phyloP scores from a whole-genome alignment of 2,113 vertebrate species.

The Tonatia bakeri region DNA sequence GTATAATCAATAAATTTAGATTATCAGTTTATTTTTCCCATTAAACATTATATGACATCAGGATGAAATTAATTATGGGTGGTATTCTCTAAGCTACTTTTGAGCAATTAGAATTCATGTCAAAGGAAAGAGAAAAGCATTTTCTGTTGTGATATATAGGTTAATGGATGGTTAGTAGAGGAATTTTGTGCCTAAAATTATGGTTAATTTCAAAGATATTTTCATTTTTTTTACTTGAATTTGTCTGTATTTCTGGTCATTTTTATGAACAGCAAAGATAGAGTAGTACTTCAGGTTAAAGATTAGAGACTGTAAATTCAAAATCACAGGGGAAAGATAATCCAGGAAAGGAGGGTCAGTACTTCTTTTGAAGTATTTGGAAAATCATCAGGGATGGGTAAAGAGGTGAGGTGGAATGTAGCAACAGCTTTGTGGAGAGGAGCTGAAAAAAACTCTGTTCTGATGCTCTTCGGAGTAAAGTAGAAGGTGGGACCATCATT shows the following conservation, averaged over 20 bases:
- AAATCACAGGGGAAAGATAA: neutral
- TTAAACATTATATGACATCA: neutral
- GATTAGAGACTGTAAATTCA: neutral
- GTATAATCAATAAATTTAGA: neutral
- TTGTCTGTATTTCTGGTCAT: neutral
- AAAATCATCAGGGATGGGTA: neutral
- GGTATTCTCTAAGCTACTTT: neutral
- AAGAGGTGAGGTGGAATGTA: neutral
- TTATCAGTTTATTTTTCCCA: neutral
- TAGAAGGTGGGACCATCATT: neutral
- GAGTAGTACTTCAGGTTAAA: neutral
- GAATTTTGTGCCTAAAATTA: neutral
- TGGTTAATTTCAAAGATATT: neutral
- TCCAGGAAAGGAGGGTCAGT: neutral
- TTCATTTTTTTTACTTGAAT: neutral
- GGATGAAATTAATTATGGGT: neutral
- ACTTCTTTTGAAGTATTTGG: neutral
- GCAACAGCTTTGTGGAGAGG: neutral
- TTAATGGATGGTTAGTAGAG: neutral
- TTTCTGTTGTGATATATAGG: neutral
- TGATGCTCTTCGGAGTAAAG: neutral
- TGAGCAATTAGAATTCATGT: neutral
- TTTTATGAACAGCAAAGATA: neutral
- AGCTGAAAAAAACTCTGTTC: neutral
- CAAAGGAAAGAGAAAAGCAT: conserved; percentile 13